Conservation (phyloP, 2,113 vertebrate genomes). For the Athene noctua region DNA sequence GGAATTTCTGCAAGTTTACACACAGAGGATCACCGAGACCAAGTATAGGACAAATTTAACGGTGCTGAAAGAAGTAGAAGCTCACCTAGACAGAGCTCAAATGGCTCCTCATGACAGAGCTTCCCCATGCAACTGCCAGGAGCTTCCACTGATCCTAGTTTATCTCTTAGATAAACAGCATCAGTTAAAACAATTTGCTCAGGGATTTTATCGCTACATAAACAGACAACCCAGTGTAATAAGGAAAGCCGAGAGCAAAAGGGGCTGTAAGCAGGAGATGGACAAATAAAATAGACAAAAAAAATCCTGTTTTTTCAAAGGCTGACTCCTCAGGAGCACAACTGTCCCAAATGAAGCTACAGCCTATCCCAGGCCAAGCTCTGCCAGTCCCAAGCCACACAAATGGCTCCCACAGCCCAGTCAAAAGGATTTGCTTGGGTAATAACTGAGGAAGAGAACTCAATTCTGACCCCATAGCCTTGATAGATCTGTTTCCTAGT, state of each 20-base stretch:
- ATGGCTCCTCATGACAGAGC: background rate
- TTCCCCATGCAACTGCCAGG: background rate
- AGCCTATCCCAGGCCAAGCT: background rate
- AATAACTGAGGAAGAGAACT: background rate
- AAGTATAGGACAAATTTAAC: background rate
- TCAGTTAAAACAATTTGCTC: conserved; percentile 40
- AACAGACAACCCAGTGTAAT: background rate
- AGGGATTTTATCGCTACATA: conserved; percentile 25
- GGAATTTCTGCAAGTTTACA: background rate
- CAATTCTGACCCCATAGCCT: background rate
- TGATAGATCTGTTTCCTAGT: background rate
- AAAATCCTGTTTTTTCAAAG: background rate
- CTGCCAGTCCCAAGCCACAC: background rate
- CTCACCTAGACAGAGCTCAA: background rate
- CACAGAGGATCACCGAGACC: no score
- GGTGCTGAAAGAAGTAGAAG: background rate
- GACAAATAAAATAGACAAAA: background rate
- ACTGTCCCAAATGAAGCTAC: background rate
- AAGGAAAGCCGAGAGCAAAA: background rate
- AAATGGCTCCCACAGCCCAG: background rate
- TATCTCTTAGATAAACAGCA: conserved; percentile 54
- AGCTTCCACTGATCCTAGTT: conserved; percentile 34
- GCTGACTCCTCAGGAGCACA: background rate
- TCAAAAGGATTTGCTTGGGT: background rate
- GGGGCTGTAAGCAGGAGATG: background rate